Conservation (phyloP, 1,140 invertebrate species). For the Arion vulgaris region DNA sequence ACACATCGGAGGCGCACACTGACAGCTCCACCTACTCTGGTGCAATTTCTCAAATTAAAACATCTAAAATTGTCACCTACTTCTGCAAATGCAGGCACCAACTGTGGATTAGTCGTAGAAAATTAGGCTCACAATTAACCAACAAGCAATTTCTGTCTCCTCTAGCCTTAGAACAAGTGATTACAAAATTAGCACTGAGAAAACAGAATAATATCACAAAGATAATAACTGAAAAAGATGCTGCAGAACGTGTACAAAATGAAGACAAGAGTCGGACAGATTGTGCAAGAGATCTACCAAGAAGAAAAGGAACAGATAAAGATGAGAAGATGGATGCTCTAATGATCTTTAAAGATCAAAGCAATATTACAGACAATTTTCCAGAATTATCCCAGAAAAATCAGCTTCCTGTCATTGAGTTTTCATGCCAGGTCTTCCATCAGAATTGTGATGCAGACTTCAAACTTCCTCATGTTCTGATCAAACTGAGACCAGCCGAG, state of each 20-base stretch:
- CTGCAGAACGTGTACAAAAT: too few relatives aligned
- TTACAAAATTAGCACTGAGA: background rate
- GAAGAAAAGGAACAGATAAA: background rate
- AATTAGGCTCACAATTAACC: background rate
- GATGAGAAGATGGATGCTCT: background rate
- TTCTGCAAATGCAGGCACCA: background rate
- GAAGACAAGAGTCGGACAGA: background rate
- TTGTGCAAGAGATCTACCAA: background rate
- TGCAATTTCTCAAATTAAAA: background rate
- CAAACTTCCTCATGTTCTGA: slow-evolving; percentile 4
- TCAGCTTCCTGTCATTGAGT: background rate
- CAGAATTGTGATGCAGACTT: slow-evolving; percentile 1
- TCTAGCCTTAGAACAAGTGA: background rate
- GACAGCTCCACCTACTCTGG: background rate
- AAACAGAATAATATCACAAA: background rate
- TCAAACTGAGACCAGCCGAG: background rate
- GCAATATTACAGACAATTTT: background rate
- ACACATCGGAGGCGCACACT: background rate
- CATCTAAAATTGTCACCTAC: background rate
- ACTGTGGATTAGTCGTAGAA: background rate
- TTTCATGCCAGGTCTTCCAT: background rate
- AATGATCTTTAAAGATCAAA: background rate
- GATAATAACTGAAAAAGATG: too few relatives aligned
- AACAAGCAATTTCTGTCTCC: background rate
- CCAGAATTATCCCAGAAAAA: background rate